Evolutionary conservation across 1,140 invertebrate species (phyloP), one percentile per base, ranked within the genome.

Genomic region (Trialeurodes vaporariorum): DNA sequence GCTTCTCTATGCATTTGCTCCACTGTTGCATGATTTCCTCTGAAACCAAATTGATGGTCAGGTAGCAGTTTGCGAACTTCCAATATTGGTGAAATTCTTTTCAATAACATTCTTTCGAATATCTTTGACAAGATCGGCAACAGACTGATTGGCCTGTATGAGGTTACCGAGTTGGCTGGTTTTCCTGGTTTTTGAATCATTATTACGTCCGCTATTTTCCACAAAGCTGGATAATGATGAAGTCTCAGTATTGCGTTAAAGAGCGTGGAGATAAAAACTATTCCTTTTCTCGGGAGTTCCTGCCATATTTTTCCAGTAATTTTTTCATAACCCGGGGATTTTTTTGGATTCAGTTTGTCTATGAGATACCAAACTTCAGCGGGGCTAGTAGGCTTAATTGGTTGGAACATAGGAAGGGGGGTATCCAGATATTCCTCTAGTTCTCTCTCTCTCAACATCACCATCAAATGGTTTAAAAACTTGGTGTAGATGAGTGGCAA

Each of bases 71-170:
- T 40, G 69, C 70, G 72, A 22, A 23, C 70, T 65, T 62, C 49
- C 23, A 72, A 64, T 21, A 59, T 1, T 5, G 22, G 40, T 17
- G 25, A 58, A 5, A 70, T 26, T 68, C 66, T 67, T 66, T 61
- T 70, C 0, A 72, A 69, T 26, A 76, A 72, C 60, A 71, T 66
- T 70, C 69, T 74, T 70, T 77, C 75, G 12, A 69, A 68, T 1
- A 73, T 0, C 71, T 79, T 79, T 23, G 69, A 69, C 0, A 79
- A 9, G 0, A 69, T 70, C 21, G 66, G 69, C 5, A 79, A 68
- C 1, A 79, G 65, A 59, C 76, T 76, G 27, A 79, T 78, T 2
- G 76, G 77, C 63, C 76, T 67, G 65, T 77, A 78, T 27, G 71
- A 76, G 0, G 65, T 69, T 0, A 75, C 66, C 27, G 72, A 26